Conservation (phyloP, 2,888 invertebrate genomes). For the Drosophila mettleri region DNA sequence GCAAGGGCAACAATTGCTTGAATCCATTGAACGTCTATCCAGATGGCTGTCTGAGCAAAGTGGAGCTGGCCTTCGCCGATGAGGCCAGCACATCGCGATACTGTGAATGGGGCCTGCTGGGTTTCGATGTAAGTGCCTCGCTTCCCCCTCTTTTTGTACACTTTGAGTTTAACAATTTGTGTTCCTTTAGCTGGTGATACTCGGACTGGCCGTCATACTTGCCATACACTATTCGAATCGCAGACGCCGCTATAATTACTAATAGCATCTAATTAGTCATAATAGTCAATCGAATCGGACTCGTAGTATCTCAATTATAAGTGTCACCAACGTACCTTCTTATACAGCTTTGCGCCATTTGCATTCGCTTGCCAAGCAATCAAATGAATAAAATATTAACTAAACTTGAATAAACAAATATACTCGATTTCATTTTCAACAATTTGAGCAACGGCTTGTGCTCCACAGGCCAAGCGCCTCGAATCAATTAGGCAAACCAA, state of each 20-base stretch:
- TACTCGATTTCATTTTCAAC: slow-evolving; percentile 1
- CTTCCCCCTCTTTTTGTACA: neutral
- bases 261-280: slow-evolving; percentile 26
- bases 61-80: slow-evolving; percentile 74
- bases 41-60: slow-evolving; percentile 71
- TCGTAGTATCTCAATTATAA: slow-evolving; percentile 45
- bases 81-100: slow-evolving; percentile 63
- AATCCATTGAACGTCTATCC: slow-evolving; percentile 73
- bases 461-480: slow-evolving; percentile 47
- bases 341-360: slow-evolving; percentile 34
- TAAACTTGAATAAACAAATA: slow-evolving; percentile 34
- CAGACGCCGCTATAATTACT: slow-evolving; percentile 77
- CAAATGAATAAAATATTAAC: slow-evolving; percentile 51
- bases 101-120: slow-evolving; percentile 75
- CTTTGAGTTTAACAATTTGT: slow-evolving; percentile 7
- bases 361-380: slow-evolving; percentile 71
- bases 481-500: slow-evolving; percentile 62
- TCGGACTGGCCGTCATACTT: slow-evolving; percentile 69
- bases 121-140: slow-evolving; percentile 69
- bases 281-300: slow-evolving; percentile 30
- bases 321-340: slow-evolving; percentile 70
- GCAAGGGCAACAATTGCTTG: slow-evolving; percentile 76
- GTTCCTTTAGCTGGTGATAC: slow-evolving; percentile 63
- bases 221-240: slow-evolving; percentile 82
- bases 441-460: neutral